Percentiles rank a stretch among this genome's conserved stretches.
Conservation (phyloP, 2,113 vertebrate species). For the Arenaria interpres region DNA sequence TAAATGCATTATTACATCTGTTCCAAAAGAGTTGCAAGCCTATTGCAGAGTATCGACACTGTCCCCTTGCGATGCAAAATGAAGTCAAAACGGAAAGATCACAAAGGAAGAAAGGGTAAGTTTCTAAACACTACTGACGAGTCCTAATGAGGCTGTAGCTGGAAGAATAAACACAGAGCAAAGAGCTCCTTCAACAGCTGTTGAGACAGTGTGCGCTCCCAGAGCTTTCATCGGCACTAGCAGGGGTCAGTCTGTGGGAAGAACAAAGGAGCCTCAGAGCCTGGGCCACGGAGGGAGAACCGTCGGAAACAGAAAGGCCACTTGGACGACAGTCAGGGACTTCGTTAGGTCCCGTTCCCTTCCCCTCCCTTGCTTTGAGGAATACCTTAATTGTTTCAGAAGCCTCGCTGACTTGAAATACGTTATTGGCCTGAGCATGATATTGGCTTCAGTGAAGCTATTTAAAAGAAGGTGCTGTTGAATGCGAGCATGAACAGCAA, state of each 20-base stretch:
- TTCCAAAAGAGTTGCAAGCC: not conserved
- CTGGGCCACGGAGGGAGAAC: not conserved
- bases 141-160: slow-evolving; percentile 7
- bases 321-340: not conserved
- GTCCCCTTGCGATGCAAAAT: not conserved
- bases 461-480: not conserved
- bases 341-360: not conserved
- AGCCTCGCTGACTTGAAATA: not conserved
- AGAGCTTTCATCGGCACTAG: slow-evolving; percentile 43
- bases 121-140: not conserved
- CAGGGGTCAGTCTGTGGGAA: slow-evolving; percentile 34
- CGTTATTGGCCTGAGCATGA: not conserved
- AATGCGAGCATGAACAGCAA: not conserved
- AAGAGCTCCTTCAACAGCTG: slow-evolving; percentile 60
- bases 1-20: not conserved
- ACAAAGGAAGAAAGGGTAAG: not conserved
- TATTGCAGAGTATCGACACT: not conserved
- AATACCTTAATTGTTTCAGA: slow-evolving; percentile 29
- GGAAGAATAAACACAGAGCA: slow-evolving; percentile 37
- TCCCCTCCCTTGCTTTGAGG: not conserved
- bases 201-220: slow-evolving; percentile 60
- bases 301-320: slow-evolving; percentile 20
- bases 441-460: not conserved
- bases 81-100: not conserved
- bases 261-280: slow-evolving; percentile 75